Evolutionary conservation across 2,888 invertebrate species (phyloP).

Genomic region (Aquatica leii): DNA sequence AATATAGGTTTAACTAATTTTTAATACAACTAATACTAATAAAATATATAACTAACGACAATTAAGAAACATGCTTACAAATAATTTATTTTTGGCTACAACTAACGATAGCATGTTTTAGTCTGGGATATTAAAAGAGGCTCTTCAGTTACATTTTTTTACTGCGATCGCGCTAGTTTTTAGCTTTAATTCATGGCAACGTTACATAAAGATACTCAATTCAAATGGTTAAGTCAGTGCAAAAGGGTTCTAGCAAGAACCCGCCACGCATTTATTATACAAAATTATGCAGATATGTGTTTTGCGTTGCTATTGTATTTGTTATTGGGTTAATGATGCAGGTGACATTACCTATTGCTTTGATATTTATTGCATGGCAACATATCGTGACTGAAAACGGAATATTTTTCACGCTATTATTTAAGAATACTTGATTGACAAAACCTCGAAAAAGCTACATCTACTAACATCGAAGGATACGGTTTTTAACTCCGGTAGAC

Average conservation of each 20-base stretch:
- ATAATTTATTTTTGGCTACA: no score
- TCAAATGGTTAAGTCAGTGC: conserved; percentile 77
- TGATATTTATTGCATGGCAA: conserved; percentile 94
- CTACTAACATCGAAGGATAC: conserved; percentile 95
- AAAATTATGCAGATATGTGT: conserved; percentile 99
- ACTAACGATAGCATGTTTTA: no score
- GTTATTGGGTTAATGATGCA: conserved; percentile 97
- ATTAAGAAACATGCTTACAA: no score
- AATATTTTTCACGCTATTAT: conserved; percentile 96
- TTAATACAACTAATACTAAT: no score
- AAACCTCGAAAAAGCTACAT: conserved; percentile 94
- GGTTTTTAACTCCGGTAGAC: conserved; percentile 97
- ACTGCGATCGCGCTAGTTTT: background rate
- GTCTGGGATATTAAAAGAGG: background rate
- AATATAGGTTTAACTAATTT: no score
- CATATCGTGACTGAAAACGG: conserved; percentile 87
- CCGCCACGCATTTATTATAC: conserved; percentile 99
- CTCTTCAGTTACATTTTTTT: background rate
- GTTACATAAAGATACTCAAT: background rate
- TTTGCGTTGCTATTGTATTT: conserved; percentile 98
- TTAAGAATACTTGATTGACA: conserved; percentile 97
- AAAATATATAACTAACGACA: no score
- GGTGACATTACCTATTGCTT: conserved; percentile 90
- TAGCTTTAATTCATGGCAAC: background rate
- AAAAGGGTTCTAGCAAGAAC: conserved; percentile 87